These are phyloP conservation scores for Hydrotaea diabolus DNA, from an alignment of 2,888 invertebrate species.

Conservation along the genomic window DNA sequence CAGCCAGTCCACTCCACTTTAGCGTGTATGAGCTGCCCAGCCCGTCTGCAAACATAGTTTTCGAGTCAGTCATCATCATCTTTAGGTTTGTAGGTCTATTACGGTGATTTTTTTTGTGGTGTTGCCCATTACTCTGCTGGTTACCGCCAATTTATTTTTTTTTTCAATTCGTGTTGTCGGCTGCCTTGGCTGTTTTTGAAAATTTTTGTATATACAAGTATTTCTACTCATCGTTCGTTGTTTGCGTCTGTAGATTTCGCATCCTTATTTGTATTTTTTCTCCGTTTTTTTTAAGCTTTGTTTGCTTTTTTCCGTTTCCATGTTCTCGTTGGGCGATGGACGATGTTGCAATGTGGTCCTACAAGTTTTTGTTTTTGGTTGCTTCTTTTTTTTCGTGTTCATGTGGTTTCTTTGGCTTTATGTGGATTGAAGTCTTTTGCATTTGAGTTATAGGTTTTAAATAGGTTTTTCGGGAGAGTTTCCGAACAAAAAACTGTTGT, in stretches of 20 bases:
- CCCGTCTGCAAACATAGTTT: constrained; percentile 57
- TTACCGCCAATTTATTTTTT: constrained; percentile 36
- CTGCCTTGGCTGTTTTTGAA: neutral
- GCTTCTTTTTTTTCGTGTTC: no score
- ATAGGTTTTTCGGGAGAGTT: constrained; percentile 3
- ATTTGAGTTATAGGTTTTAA: constrained; percentile 9
- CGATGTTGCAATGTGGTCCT: constrained; percentile 17
- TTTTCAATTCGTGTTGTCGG: neutral
- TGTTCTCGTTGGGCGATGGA: neutral
- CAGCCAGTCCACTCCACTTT: neutral
- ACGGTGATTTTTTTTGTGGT: constrained; percentile 69
- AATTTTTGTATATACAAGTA: neutral
- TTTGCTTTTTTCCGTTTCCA: neutral
- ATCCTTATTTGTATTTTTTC: constrained; percentile 35
- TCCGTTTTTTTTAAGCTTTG: no score
- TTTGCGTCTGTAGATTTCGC: neutral
- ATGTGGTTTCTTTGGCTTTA: neutral
- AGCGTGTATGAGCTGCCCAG: constrained; percentile 36
- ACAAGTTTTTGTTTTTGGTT: constrained; percentile 8
- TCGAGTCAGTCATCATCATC: constrained; percentile 64
- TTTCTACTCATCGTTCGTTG: neutral
- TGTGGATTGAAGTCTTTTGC: neutral
- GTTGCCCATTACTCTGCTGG: neutral
- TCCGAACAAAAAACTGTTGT: neutral
- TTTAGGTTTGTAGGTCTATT: constrained; percentile 75